Evolutionary conservation across 2,888 invertebrate species (phyloP).

Genomic region (Entomobrya proxima): DNA sequence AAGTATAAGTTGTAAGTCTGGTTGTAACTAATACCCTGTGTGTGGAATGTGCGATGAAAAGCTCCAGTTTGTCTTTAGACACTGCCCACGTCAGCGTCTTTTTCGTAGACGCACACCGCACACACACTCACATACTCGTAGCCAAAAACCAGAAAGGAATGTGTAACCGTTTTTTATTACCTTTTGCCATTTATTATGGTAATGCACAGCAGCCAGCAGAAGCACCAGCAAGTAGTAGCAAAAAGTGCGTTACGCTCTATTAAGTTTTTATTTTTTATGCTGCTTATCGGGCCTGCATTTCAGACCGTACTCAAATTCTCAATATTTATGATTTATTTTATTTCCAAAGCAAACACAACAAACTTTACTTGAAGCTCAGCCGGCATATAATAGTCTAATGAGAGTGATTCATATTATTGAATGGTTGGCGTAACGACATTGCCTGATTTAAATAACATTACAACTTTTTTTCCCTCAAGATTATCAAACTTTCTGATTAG

Average conservation of each 20-base stretch:
- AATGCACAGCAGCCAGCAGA: too few species aligned
- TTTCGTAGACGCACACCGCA: too few species aligned
- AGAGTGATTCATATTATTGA: background rate
- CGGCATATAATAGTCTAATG: background rate
- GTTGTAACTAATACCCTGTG: constrained; percentile 11
- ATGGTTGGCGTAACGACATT: background rate
- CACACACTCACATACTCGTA: too few species aligned
- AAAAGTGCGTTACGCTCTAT: constrained; percentile 41
- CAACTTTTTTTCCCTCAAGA: background rate
- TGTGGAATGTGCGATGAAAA: background rate
- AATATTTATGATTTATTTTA: background rate
- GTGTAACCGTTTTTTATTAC: too few species aligned
- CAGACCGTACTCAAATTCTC: background rate
- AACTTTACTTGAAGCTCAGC: background rate
- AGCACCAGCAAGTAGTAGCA: constrained; percentile 5
- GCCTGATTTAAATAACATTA: background rate
- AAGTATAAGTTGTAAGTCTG: background rate
- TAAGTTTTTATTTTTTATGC: constrained; percentile 31
- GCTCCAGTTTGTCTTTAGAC: too few species aligned
- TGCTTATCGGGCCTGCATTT: constrained; percentile 29
- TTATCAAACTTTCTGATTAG: background rate
- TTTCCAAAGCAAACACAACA: background rate
- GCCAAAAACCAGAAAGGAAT: too few species aligned
- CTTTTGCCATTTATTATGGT: too few species aligned
- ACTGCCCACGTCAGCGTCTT: too few species aligned